phyloP scores from a whole-genome alignment of 2,797 vertebrate species.

The Lates japonicus region DNA sequence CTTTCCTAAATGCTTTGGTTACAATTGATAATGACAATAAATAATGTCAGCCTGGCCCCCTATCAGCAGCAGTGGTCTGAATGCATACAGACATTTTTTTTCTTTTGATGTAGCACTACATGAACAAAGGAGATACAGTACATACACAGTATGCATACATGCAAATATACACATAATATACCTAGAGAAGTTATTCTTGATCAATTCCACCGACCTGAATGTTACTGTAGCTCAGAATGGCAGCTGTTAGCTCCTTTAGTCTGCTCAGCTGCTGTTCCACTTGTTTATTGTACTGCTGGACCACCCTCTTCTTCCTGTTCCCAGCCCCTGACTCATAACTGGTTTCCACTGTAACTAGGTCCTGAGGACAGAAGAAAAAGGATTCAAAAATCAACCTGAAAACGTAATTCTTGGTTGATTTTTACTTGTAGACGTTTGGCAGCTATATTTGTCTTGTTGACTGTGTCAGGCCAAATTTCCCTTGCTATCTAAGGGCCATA shows the following conservation, averaged over 20 bases:
- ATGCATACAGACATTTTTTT: not conserved
- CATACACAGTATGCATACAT: not conserved
- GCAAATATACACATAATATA: not conserved
- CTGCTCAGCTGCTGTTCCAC: constrained; percentile 67
- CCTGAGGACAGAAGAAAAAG: constrained; percentile 63
- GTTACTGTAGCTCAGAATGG: constrained; percentile 77
- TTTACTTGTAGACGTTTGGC: no score
- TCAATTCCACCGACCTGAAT: constrained; percentile 77
- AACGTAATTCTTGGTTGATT: not conserved
- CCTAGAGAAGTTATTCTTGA: constrained; percentile 32
- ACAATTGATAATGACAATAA: no score
- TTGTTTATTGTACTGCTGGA: constrained; percentile 54
- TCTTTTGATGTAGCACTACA: not conserved
- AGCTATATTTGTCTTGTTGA: not conserved
- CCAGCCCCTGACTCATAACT: constrained; percentile 45
- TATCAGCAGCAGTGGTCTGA: not conserved
- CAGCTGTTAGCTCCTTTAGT: constrained; percentile 81
- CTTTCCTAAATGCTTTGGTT: no score
- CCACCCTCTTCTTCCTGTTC: constrained; percentile 57
- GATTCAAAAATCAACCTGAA: not conserved
- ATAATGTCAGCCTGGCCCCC: not conserved
- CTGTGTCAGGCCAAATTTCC: no score
- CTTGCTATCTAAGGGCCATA: no score
- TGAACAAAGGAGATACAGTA: not conserved
- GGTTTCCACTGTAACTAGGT: constrained; percentile 71